Percentiles rank a stretch among this genome's conserved stretches.
phyloP scores from a whole-genome alignment of 2,113 vertebrate species.

The Lophius piscatorius region DNA sequence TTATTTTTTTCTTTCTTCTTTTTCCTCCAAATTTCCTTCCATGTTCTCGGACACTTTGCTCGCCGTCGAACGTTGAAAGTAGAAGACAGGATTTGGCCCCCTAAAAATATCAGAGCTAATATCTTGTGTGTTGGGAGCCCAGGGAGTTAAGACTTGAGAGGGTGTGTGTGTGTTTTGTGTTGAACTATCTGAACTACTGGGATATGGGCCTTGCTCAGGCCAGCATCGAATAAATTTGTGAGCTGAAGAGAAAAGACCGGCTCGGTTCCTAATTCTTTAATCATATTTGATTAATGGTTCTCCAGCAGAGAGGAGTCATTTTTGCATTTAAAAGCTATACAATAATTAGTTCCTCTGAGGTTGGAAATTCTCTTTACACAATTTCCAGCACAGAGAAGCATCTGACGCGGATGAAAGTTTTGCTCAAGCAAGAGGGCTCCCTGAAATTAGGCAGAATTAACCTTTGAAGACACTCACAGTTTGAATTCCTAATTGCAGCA shows the following conservation, averaged over 20 bases:
- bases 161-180: slow-evolving; percentile 12
- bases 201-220: slow-evolving; percentile 22
- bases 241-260: slow-evolving; percentile 48
- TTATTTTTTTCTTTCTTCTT: slow-evolving; percentile 71
- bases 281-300: slow-evolving; percentile 75
- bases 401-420: slow-evolving; percentile 52
- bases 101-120: slow-evolving; percentile 45
- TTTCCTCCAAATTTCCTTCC: slow-evolving; percentile 78
- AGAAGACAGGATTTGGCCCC: slow-evolving; percentile 48
- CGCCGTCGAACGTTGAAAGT: slow-evolving; percentile 26
- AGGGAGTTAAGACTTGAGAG: slow-evolving; percentile 43
- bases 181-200: too few species aligned
- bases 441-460: too few species aligned
- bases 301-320: slow-evolving; percentile 55
- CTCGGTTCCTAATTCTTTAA: slow-evolving; percentile 73
- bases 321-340: slow-evolving; percentile 75
- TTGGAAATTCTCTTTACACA: slow-evolving; percentile 65
- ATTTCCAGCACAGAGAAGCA: slow-evolving; percentile 54
- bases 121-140: slow-evolving; percentile 68
- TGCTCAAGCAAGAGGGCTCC: too few species aligned
- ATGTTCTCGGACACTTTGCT: slow-evolving; percentile 56
- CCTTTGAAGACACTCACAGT: too few species aligned
- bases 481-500: too few species aligned
- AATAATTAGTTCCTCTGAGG: slow-evolving; percentile 82
- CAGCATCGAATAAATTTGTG: slow-evolving; percentile 36